phyloP scores from a whole-genome alignment of 2,797 vertebrate species.

The Mormyrops boulengeri region DNA sequence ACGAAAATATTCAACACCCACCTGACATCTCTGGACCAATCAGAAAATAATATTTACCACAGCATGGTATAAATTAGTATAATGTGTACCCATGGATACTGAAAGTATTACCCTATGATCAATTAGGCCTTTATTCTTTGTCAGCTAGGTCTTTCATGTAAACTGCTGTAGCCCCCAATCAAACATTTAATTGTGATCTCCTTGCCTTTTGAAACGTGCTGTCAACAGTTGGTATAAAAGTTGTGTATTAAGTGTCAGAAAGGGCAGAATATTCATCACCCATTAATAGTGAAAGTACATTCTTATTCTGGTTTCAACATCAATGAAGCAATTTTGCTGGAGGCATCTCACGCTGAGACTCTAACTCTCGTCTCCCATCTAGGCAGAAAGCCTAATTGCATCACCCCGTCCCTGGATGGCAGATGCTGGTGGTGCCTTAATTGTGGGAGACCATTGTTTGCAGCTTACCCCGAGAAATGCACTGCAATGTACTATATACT shows the following conservation, averaged over 20 bases:
- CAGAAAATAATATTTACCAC: background rate
- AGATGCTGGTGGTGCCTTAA: background rate
- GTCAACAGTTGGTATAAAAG: background rate
- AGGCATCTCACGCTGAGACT: background rate
- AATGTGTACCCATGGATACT: background rate
- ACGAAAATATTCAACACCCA: background rate
- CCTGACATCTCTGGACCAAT: background rate
- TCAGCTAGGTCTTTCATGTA: background rate
- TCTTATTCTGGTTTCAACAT: background rate
- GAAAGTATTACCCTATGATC: background rate
- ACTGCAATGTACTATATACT: background rate
- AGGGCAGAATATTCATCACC: background rate
- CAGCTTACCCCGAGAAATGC: background rate
- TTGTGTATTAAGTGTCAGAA: background rate
- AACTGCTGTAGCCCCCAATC: background rate
- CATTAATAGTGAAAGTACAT: background rate
- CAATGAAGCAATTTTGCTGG: background rate
- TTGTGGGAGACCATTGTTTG: background rate
- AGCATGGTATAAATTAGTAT: background rate
- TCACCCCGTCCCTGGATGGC: background rate
- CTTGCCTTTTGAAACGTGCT: background rate
- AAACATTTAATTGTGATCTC: background rate
- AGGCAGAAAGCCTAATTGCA: background rate
- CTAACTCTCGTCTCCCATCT: background rate
- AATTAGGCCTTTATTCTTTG: background rate